A percentile compares a stretch with the other conserved stretches of the same genome.
Conservation (phyloP, 2,797 vertebrate genomes). For the Myoxocephalus aenaeus region DNA sequence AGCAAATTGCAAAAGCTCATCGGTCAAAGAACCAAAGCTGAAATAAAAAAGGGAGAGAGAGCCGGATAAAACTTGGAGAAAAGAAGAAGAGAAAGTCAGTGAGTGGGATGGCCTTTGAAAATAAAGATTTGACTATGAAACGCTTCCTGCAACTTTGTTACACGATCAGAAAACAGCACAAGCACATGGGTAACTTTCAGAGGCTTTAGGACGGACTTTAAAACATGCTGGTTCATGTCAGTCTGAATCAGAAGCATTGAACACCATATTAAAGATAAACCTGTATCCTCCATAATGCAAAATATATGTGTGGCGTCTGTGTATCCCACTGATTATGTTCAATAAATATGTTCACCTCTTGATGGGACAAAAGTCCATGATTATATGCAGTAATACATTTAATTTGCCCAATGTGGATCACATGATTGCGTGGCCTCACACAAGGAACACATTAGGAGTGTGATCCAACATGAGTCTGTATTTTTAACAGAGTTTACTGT, state of each 20-base stretch:
- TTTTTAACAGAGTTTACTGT: too few relatives aligned
- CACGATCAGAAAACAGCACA: slow-evolving; percentile 2
- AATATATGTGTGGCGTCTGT: slow-evolving; percentile 3
- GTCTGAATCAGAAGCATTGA: slow-evolving; percentile 1
- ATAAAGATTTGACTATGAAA: slow-evolving; percentile 23
- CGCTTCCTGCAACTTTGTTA: slow-evolving; percentile 1
- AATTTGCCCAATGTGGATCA: slow-evolving; percentile 36
- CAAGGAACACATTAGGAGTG: not conserved
- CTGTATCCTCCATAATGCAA: slow-evolving; percentile 11
- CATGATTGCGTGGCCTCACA: slow-evolving; percentile 29
- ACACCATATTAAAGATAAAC: slow-evolving; percentile 8
- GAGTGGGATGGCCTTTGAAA: slow-evolving; percentile 28
- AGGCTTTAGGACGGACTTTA: not conserved
- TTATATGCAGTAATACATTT: slow-evolving; percentile 46
- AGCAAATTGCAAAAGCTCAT: slow-evolving; percentile 40
- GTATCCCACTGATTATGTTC: slow-evolving; percentile 9
- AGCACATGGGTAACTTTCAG: not conserved
- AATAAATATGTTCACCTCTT: not conserved
- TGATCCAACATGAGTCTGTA: not conserved
- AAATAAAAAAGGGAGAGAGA: slow-evolving; percentile 8
- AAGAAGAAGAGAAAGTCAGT: slow-evolving; percentile 14
- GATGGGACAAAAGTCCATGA: slow-evolving; percentile 26
- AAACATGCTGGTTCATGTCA: not conserved
- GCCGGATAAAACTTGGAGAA: slow-evolving; percentile 8
- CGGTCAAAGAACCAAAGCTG: slow-evolving; percentile 30